Conservation (phyloP, 2,113 vertebrate species). For the Rhineura floridana region DNA sequence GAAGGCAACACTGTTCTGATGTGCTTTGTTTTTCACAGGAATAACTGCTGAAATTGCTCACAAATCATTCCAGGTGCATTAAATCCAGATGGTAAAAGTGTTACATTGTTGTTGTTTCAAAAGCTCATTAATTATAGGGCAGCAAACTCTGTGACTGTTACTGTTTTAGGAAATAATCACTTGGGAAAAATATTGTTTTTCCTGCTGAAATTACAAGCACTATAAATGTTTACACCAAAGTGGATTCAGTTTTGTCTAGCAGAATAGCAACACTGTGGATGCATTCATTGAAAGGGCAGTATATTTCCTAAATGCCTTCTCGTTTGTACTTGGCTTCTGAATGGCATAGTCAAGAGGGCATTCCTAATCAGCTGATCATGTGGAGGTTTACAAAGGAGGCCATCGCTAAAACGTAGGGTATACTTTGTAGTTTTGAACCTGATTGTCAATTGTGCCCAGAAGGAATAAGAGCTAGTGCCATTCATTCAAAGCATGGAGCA, state of each 20-base stretch:
- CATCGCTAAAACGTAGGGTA: not conserved
- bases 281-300: not conserved
- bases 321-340: not conserved
- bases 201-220: not conserved
- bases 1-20: slow-evolving; percentile 52
- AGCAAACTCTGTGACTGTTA: not conserved
- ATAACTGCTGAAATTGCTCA: slow-evolving; percentile 46
- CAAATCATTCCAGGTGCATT: slow-evolving; percentile 38
- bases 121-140: not conserved
- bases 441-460: not conserved
- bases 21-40: slow-evolving; percentile 26
- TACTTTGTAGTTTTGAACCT: not conserved
- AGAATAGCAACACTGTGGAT: not conserved
- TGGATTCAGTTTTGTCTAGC: not conserved
- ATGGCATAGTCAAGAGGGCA: not conserved
- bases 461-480: not conserved
- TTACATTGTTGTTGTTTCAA: not conserved
- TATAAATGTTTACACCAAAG: slow-evolving; percentile 13
- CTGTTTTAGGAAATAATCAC: slow-evolving; percentile 9
- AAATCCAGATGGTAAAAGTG: slow-evolving; percentile 38
- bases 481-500: not conserved
- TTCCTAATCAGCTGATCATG: not conserved
- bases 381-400: not conserved
- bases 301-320: not conserved
- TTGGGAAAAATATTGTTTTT: slow-evolving; percentile 28